Percentiles rank a stretch among this genome's conserved stretches.
Conservation (phyloP, 2,888 invertebrate genomes). For the Cantharis rustica region DNA sequence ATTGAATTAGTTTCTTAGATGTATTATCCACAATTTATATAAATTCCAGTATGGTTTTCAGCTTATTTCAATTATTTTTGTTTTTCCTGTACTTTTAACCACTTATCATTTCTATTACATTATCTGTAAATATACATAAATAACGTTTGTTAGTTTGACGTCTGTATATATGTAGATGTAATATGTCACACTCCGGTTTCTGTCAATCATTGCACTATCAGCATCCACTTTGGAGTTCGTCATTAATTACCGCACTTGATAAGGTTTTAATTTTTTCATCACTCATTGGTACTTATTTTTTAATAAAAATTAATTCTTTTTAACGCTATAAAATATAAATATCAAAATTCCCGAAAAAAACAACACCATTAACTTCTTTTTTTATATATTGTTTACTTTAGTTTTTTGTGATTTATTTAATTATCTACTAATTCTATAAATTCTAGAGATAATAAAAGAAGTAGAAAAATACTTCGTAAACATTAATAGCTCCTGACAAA, state of each 20-base stretch:
- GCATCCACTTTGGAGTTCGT: not conserved
- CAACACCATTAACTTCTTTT: not conserved
- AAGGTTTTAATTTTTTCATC: not conserved
- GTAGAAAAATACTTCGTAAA: constrained; percentile 26
- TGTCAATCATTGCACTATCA: not conserved
- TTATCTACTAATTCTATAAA: not conserved
- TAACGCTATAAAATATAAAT: not conserved
- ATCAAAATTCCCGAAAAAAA: not conserved
- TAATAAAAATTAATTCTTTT: not conserved
- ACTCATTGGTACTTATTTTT: not conserved
- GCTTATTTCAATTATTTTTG: not conserved
- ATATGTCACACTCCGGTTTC: not conserved
- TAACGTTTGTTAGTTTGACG: not conserved
- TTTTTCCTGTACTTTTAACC: not conserved
- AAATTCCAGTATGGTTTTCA: not conserved
- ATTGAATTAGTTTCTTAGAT: not conserved
- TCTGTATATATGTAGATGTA: not conserved
- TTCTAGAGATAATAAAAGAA: constrained; percentile 7
- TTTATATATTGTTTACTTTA: not conserved
- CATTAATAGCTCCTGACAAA: constrained; percentile 37
- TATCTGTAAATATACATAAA: not conserved
- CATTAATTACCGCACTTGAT: not conserved
- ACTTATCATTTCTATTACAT: not conserved
- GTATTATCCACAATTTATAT: not conserved
- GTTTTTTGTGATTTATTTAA: not conserved